These are phyloP conservation scores for Reticulitermes lucifugus DNA, from an alignment of 2,888 invertebrate species.

Conservation along the genomic window DNA sequence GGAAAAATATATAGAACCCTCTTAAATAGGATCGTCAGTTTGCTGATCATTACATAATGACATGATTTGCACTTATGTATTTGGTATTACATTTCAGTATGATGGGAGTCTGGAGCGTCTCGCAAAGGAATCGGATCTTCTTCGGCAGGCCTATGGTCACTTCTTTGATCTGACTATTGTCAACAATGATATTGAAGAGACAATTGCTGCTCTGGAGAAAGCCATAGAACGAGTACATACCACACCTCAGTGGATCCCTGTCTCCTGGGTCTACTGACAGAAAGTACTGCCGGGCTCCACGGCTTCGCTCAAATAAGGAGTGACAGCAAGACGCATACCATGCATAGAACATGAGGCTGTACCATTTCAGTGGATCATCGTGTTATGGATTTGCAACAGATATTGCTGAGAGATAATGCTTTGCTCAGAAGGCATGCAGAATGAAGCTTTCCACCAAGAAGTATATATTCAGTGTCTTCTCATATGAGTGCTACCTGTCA, in stretches of 20 bases:
- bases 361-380: not conserved
- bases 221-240: constrained; percentile 92
- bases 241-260: constrained; percentile 97
- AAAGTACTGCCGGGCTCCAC: constrained; percentile 50
- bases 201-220: constrained; percentile 91
- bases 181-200: constrained; percentile 99
- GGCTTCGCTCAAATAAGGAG: constrained; percentile 49
- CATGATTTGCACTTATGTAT: not conserved
- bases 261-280: constrained; percentile 96
- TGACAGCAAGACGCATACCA: not conserved
- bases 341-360: not conserved
- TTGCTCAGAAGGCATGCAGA: constrained; percentile 2
- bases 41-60: too few species aligned
- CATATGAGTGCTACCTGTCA: not conserved
- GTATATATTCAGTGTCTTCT: not conserved
- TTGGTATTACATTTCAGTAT: constrained; percentile 73
- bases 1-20: too few species aligned
- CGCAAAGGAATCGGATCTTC: constrained; percentile 95
- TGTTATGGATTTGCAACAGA: not conserved
- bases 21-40: too few species aligned
- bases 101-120: constrained; percentile 97
- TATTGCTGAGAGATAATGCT: not conserved
- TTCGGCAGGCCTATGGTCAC: constrained; percentile 97
- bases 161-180: constrained; percentile 98
- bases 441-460: not conserved